phyloP scores from a whole-genome alignment of 2,797 vertebrate genomes.

The Limosa lapponica region DNA sequence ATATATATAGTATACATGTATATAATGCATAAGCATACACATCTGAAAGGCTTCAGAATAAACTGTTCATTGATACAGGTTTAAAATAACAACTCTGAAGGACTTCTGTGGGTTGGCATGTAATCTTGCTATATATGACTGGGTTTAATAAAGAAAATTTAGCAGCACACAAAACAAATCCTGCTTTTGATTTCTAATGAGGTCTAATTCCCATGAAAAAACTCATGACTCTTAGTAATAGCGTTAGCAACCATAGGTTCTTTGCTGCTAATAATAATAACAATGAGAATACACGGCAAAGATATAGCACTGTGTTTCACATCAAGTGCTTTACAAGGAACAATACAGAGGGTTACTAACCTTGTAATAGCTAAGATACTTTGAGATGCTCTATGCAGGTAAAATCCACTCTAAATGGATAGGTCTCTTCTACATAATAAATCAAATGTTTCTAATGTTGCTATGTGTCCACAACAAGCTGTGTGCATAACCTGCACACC shows the following conservation, averaged over 20 bases:
- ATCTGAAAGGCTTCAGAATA: conserved; percentile 31
- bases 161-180: neutral
- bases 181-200: conserved; percentile 3
- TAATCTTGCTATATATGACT: neutral
- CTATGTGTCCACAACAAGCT: neutral
- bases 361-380: neutral
- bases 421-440: neutral
- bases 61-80: neutral
- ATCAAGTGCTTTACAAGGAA: neutral
- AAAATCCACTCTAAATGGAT: neutral
- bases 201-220: neutral
- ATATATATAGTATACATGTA: neutral
- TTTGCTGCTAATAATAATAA: neutral
- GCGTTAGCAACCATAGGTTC: neutral
- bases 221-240: neutral
- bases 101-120: conserved; percentile 7
- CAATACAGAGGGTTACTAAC: neutral
- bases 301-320: neutral
- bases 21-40: neutral
- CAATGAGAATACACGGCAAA: neutral
- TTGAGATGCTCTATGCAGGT: neutral
- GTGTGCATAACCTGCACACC: neutral
- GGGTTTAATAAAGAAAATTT: conserved; percentile 9
- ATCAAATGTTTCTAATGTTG: neutral
- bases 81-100: conserved; percentile 50